phyloP scores from a whole-genome alignment of 2,888 invertebrate species.

The Bellardia bayeri region DNA sequence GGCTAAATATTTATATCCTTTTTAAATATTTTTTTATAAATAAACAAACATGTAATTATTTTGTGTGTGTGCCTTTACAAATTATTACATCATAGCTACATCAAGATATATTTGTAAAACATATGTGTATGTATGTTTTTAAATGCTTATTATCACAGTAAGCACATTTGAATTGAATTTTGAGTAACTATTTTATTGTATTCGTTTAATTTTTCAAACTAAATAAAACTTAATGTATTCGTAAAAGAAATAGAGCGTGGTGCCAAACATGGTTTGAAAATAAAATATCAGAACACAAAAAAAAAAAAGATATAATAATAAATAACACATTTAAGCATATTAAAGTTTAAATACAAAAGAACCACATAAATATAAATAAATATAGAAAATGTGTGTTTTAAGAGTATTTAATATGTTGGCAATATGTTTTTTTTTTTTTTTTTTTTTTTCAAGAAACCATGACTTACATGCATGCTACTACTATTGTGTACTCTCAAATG shows the following conservation, averaged over 20 bases:
- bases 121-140: slow-evolving; percentile 16
- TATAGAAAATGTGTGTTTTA: not conserved
- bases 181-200: slow-evolving; percentile 3
- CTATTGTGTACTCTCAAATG: slow-evolving; percentile 27
- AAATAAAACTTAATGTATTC: slow-evolving; percentile 55
- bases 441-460: not conserved
- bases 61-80: slow-evolving; percentile 17
- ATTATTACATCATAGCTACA: slow-evolving; percentile 37
- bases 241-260: slow-evolving; percentile 67
- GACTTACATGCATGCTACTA: slow-evolving; percentile 20
- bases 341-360: slow-evolving; percentile 43
- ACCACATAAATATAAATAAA: slow-evolving; percentile 14
- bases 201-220: slow-evolving; percentile 30
- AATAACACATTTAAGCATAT: slow-evolving; percentile 37
- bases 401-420: slow-evolving; percentile 11
- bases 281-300: slow-evolving; percentile 15
- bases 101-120: not conserved
- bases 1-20: no score
- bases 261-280: slow-evolving; percentile 57
- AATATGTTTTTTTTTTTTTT: slow-evolving; percentile 34
- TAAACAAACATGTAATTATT: not conserved
- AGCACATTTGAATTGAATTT: slow-evolving; percentile 15
- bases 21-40: no score
- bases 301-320: not conserved
- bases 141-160: not conserved